A percentile compares a stretch with the other conserved stretches of the same genome.
These are phyloP conservation scores for Lepidochrysops patricia DNA, from an alignment of 2,888 invertebrate species.

Conservation along the genomic window DNA sequence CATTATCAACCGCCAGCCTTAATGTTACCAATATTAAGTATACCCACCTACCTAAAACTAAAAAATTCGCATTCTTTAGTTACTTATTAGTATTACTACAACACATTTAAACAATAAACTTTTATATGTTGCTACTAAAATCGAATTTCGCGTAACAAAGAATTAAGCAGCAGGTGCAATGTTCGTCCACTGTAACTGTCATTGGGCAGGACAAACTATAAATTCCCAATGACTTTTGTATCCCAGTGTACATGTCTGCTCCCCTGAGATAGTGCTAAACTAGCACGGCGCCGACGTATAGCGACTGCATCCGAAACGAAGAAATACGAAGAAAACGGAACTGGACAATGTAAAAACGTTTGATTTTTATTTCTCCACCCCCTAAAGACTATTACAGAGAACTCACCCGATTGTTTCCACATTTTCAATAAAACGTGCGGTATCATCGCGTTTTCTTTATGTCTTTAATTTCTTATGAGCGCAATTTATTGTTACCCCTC, in stretches of 20 bases:
- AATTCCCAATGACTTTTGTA: conserved; percentile 22
- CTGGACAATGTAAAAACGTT: conserved; percentile 21
- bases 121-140: neutral
- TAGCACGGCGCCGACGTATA: conserved; percentile 32
- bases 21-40: neutral
- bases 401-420: neutral
- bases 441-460: neutral
- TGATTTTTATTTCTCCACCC: conserved; percentile 17
- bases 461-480: neutral
- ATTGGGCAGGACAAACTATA: neutral
- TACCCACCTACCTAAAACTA: neutral
- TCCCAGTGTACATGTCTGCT: conserved; percentile 34
- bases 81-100: no score
- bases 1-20: neutral
- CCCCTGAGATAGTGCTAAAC: conserved; percentile 45
- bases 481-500: neutral
- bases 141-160: neutral
- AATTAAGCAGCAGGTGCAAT: neutral
- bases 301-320: conserved; percentile 34
- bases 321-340: neutral
- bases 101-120: no score
- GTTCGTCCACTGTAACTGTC: neutral
- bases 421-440: neutral
- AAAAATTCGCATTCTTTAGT: no score
- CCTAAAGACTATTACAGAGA: neutral